Evolutionary conservation across 2,888 invertebrate genomes (phyloP).

Genomic region (Tricholauxania praeusta): DNA sequence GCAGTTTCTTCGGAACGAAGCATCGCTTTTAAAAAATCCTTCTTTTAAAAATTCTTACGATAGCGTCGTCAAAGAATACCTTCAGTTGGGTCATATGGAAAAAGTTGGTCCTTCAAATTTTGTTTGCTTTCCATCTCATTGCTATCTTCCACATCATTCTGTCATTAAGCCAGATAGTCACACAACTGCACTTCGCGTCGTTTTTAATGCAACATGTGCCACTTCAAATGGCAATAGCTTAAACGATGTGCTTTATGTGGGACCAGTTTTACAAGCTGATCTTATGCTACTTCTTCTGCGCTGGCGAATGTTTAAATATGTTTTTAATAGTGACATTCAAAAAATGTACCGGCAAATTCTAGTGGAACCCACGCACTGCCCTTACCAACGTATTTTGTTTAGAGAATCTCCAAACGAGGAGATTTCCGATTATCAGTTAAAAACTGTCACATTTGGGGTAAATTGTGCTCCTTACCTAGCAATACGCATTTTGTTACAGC

Average conservation of each 20-base stretch:
- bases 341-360: too few relatives aligned
- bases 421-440: neutral
- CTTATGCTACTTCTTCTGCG: neutral
- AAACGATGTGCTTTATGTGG: too few relatives aligned
- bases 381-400: neutral
- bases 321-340: neutral
- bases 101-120: neutral
- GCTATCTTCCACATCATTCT: too few relatives aligned
- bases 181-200: too few relatives aligned
- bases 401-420: neutral
- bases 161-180: too few relatives aligned
- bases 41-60: conserved; percentile 11
- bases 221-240: too few relatives aligned
- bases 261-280: neutral
- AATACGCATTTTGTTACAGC: neutral
- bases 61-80: conserved; percentile 21
- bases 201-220: too few relatives aligned
- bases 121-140: too few relatives aligned
- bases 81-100: conserved; percentile 20
- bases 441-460: too few relatives aligned
- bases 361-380: too few relatives aligned
- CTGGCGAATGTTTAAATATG: neutral
- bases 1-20: conserved; percentile 24
- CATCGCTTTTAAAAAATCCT: neutral
- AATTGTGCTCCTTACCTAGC: too few relatives aligned